These are phyloP conservation scores for Ephydatia muelleri DNA, from an alignment of 37 sponge, comb jelly and placozoan species.

Conservation along the genomic window DNA sequence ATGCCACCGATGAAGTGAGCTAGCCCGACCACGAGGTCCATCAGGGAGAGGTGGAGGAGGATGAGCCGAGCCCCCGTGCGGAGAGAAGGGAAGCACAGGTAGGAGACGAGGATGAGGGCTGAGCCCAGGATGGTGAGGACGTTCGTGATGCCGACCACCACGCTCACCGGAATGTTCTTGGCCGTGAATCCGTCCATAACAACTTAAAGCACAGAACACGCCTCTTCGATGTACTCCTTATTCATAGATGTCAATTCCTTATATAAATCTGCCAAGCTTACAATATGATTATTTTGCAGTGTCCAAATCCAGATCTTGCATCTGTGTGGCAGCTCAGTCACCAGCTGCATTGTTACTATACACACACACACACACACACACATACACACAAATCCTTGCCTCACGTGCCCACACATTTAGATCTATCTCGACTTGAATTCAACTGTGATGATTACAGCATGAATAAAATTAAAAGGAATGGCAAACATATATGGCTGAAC, in stretches of 20 bases:
- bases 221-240: not conserved
- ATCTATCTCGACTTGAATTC: too few relatives aligned
- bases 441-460: too few relatives aligned
- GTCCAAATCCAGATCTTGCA: too few relatives aligned
- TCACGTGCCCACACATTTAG: too few relatives aligned
- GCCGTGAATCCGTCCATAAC: not conserved
- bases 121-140: conserved; percentile 31
- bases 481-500: too few relatives aligned
- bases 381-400: too few relatives aligned
- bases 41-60: conserved; percentile 25
- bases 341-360: too few relatives aligned
- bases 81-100: conserved; percentile 9
- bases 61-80: conserved; percentile 12
- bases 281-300: not conserved
- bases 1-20: not conserved
- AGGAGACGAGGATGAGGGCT: conserved; percentile 19
- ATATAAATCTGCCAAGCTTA: not conserved
- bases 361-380: too few relatives aligned
- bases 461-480: too few relatives aligned
- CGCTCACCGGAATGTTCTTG: not conserved
- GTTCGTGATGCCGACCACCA: conserved; percentile 4
- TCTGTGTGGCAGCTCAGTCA: too few relatives aligned
- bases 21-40: conserved; percentile 8
- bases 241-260: not conserved
- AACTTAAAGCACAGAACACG: not conserved